Base-by-base conservation (phyloP, 2,113 vertebrate species). In the Myxocyprinus asiaticus region DNA sequence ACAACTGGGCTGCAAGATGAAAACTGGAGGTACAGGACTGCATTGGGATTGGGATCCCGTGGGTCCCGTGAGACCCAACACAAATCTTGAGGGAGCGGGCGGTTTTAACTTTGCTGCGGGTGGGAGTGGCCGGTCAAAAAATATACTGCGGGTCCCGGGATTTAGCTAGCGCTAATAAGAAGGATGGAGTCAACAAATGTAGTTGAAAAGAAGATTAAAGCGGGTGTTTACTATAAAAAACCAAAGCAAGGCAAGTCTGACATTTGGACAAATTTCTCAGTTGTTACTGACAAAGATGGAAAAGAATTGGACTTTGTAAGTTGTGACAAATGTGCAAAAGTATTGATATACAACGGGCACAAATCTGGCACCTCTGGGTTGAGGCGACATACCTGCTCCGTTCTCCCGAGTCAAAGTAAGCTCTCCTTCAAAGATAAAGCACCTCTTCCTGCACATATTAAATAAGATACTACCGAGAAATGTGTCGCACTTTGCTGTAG, bases 221-320 rank as follows among this genome's bases (percentile, higher is more conserved):
- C 3, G 5, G 70, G 9, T 55, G 6, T 42, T 56, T 72, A 72
- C 51, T 12, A 9, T 4, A 42, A 10, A 44, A 73, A 73, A 73
- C 10, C 48, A 73, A 73, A 73, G 53, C 15, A 55, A 73, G 53
- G 70, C 48, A 73, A 73, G 50, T 51, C 50, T 9, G 53, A 14
- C 33, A 51, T 55, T 7, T 33, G 11, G 17, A 55, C 17, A 59
- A 5, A 56, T 7, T 59, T 59, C 33, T 73, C 17, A 56, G n/a
- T 59, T 58, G 70, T 59, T 14, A 44, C 53, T 12, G 67, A 69
- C 15, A 51, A 48, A 69, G 51, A 17, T 17, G 47, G n/a, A 4
- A 59, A 59, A 51, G 17, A 59, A 10, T 43, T 58, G 3, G 9
- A 44, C 9, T 73, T 59, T 4, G 12, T 55, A 42, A 72, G 70